Conservation (phyloP, 2,113 vertebrate genomes). For the Acinonyx jubatus region DNA sequence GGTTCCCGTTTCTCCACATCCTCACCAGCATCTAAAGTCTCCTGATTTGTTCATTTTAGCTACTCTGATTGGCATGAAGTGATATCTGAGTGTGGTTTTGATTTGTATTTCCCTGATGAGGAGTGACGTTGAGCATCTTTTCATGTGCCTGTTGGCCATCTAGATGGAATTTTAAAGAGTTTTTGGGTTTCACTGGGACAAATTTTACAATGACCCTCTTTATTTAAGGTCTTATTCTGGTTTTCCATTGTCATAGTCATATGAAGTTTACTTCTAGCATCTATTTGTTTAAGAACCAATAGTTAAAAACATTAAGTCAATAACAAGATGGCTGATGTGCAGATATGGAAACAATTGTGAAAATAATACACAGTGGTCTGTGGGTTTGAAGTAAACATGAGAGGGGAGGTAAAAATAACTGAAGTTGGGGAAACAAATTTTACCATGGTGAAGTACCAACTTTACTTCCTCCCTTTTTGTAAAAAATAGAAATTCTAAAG, state of each 20-base stretch:
- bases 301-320: neutral
- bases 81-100: no score
- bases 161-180: neutral
- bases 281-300: neutral
- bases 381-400: neutral
- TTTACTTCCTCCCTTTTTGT: neutral
- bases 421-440: neutral
- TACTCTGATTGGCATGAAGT: no score
- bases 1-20: no score
- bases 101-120: no score
- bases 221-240: neutral
- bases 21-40: no score
- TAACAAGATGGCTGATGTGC: neutral
- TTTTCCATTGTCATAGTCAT: neutral
- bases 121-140: no score
- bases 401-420: neutral
- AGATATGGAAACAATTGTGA: neutral
- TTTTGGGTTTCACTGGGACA: neutral
- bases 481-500: neutral
- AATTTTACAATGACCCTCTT: neutral
- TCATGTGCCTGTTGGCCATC: no score
- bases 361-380: neutral
- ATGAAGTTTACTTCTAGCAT: neutral
- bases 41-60: no score
- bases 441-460: neutral